Base-by-base conservation (phyloP, 2,888 invertebrate species). In the Selenia dentaria region DNA sequence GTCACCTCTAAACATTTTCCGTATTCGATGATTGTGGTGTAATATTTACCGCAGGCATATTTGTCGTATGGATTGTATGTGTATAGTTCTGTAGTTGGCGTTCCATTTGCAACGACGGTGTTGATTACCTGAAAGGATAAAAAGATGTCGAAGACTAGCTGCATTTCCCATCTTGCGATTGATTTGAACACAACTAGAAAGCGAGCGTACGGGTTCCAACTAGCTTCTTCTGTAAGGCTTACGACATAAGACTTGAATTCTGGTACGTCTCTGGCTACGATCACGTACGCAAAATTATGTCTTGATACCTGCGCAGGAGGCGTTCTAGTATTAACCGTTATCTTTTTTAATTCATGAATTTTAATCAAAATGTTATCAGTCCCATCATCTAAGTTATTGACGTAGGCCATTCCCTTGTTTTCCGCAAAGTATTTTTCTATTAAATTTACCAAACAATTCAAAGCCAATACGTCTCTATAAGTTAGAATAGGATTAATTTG, bases 41-140 rank as follows among this genome's bases (percentile, higher is more conserved):
- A 83, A 26, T 69, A 65, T 39, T 66, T 71, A n/a, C 85, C 85
- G 35, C 85, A 85, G 0, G 69, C 70, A 34, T 67, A 74, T 29
- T 83, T 74, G 39, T 76, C 71, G 28, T 68, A 83, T 0, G 83
- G 77, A 51, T 84, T 75, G 49, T 81, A 84, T 0, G 77, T 67
- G 43, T 72, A 82, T 8, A 83, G 27, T 1, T 74, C 51, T 4
- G 62, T 57, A 1, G 71, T 57, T 0, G n/a, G n/a, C n/a, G 59
- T 68, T 6, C 70, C 70, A 31, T 74, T 70, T 1, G 77, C 29
- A 2, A 83, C 47, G 1, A 80, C 13, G 0, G 70, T 75, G 22
- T 78, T 60, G 8, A 45, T 42, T 0, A 80, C 62, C 31, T 67
- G 76, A 6, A 54, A 13, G 2, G 39, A 38, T 3, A 83, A 47